Evolutionary conservation across 2,113 vertebrate species (phyloP).

Genomic region (Peromyscus maniculatus): DNA sequence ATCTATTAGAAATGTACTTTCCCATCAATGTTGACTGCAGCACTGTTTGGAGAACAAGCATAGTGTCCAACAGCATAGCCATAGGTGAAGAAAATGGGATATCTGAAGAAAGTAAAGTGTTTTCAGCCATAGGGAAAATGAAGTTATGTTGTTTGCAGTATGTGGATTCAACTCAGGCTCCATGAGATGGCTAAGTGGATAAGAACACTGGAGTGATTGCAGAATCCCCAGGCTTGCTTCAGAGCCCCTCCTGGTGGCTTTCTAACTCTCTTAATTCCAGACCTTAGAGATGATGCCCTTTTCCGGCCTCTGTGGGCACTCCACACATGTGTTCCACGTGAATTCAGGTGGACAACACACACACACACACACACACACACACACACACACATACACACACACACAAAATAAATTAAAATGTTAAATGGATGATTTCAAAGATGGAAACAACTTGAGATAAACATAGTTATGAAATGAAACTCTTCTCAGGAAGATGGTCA

Average conservation of each 20-base stretch:
- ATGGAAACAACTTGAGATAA: no score
- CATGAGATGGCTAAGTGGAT: neutral
- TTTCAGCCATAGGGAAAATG: neutral
- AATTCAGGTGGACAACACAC: no score
- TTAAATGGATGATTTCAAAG: no score
- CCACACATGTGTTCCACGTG: no score
- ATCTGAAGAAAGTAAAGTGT: no score
- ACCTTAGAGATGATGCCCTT: neutral
- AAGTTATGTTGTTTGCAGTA: neutral
- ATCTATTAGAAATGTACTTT: neutral
- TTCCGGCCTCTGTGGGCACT: no score
- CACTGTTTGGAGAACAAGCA: neutral
- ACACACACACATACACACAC: no score
- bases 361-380: no score
- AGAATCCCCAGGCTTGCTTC: neutral
- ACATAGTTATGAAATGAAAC: no score
- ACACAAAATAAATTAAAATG: no score
- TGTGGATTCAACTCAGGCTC: no score
- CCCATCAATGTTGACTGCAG: neutral
- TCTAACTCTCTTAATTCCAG: neutral
- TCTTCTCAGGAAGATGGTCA: no score
- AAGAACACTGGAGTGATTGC: neutral
- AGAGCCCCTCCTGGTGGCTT: neutral
- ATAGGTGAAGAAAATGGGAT: neutral
- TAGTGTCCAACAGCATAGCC: neutral